Evolutionary conservation across 2,888 invertebrate species (phyloP).

Genomic region (Spatulosminthurus flaviceps): DNA sequence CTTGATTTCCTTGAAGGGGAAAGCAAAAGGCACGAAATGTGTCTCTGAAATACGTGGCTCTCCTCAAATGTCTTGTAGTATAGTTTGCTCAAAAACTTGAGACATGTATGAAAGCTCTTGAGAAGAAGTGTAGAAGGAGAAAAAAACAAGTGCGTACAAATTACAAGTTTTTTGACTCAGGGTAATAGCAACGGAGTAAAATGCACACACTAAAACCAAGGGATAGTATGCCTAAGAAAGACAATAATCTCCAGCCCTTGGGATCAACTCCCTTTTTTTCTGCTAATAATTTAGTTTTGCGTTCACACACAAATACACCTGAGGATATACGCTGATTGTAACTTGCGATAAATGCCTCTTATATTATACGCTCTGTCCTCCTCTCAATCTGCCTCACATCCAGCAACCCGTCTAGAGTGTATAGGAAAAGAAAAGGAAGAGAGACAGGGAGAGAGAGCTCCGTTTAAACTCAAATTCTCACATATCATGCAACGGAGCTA

Average conservation of each 20-base stretch:
- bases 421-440: not conserved
- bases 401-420: not conserved
- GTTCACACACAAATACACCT: constrained; percentile 15
- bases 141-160: constrained; percentile 12
- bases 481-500: constrained; percentile 36
- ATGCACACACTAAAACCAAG: not conserved
- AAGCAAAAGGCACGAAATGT: too few relatives aligned
- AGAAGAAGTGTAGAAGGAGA: too few relatives aligned
- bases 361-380: not conserved
- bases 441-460: not conserved
- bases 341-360: not conserved
- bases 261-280: constrained; percentile 4
- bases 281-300: constrained; percentile 24
- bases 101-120: too few relatives aligned
- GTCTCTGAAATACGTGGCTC: too few relatives aligned
- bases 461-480: constrained; percentile 21
- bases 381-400: too few relatives aligned
- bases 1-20: constrained; percentile 14
- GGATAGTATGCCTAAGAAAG: not conserved
- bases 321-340: constrained; percentile 14
- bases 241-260: not conserved
- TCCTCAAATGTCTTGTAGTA: too few relatives aligned
- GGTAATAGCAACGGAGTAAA: not conserved
- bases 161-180: constrained; percentile 5
- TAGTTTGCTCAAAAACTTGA: not conserved